phyloP scores from a whole-genome alignment of 2,797 vertebrate genomes.

The Percopsis omiscomaycus region DNA sequence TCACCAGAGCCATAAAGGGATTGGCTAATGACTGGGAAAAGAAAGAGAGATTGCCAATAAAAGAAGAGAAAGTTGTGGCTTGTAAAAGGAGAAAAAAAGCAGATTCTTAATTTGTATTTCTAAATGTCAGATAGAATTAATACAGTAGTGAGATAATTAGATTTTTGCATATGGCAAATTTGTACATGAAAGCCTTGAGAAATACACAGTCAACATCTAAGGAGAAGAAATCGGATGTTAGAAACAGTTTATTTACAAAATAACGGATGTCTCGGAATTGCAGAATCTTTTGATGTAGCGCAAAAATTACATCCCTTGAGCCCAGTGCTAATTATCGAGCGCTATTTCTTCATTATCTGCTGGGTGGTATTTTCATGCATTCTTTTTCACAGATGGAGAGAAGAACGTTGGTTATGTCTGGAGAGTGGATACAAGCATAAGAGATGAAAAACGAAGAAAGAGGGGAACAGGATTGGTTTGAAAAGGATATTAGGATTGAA shows the following conservation, averaged over 20 bases:
- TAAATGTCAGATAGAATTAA: background rate
- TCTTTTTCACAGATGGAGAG: constrained; percentile 16
- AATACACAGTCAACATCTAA: background rate
- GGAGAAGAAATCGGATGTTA: background rate
- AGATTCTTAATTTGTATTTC: background rate
- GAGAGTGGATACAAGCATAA: constrained; percentile 36
- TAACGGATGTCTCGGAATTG: background rate
- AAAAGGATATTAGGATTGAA: background rate
- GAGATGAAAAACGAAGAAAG: constrained; percentile 14
- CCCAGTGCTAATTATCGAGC: constrained; percentile 23
- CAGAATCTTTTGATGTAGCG: constrained; percentile 1
- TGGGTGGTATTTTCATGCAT: constrained; percentile 30
- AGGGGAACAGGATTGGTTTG: background rate
- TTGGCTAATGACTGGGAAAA: constrained; percentile 20
- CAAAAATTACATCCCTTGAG: constrained; percentile 17
- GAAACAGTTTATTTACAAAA: background rate
- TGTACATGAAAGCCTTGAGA: too few species aligned
- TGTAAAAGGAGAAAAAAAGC: background rate
- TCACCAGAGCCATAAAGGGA: constrained; percentile 35
- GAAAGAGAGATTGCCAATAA: constrained; percentile 15
- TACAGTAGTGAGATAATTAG: background rate
- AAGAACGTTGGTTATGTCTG: constrained; percentile 18
- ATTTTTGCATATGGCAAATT: background rate
- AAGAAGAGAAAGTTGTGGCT: background rate
- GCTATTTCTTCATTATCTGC: constrained; percentile 40